Base-by-base conservation (phyloP, 1,140 invertebrate genomes). In the Ganaspis sp. region DNA sequence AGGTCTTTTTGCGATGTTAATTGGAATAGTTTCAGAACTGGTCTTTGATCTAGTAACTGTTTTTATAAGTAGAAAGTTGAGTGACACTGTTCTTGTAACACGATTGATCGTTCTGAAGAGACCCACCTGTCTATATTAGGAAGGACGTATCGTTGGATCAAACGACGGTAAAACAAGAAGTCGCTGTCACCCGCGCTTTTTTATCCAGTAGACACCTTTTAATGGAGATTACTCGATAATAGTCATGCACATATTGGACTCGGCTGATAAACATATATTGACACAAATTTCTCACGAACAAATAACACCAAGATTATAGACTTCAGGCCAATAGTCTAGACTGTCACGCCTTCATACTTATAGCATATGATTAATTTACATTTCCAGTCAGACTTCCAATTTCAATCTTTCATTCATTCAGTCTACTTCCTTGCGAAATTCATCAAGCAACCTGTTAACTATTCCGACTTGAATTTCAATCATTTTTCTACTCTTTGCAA, bases 51-150 rank as follows among this genome's bases (percentile, higher is more conserved):
- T 1, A 17, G 45, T 53, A 53, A 54, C 6, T 54, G 9, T 54
- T 54, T 9, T 54, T 54, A 23, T 54, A 3, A 23, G 0, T 8
- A 54, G 49, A 54, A 17, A 54, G 42, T 26, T 73, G 72, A 73
- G 42, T 34, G 21, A 29, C 45, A 73, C 45, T 37, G 45, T 19
- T 58, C 26, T 53, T 38, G 45, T 49, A 19, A 40, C 12, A 53
- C 38, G 40, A 26, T 23, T 19, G 23, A 45, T 45, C 21, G 53
- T 58, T 54, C 49, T 73, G 72, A 73, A 17, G 45, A 73, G 45
- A 34, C 15, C 53, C 72, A 58, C 72, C 64, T 38, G 71, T n/a
- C 77, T 70, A 74, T 76, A 76, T 73, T 71, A 45, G 69, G 54
- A 38, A 21, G 53, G 78, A 72, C 72, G 54, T 64, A 72, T 69